Percentiles rank a stretch among this genome's conserved stretches.
These are phyloP conservation scores for Tylochromis polylepis DNA, from an alignment of 2,113 vertebrate species.

Conservation along the genomic window DNA sequence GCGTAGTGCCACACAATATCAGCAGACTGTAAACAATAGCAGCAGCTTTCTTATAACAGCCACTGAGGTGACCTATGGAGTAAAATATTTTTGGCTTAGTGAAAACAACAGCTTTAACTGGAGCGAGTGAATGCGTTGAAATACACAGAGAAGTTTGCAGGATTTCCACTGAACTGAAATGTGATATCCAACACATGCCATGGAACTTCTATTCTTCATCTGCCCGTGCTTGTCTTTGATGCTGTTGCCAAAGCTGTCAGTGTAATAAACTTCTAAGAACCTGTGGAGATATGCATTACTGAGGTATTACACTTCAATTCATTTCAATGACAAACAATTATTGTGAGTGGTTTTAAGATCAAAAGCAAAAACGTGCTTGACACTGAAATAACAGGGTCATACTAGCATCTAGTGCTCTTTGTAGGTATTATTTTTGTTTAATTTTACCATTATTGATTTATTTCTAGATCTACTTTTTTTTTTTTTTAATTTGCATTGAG, in stretches of 20 bases:
- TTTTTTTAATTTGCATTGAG: not conserved
- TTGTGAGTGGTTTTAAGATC: not conserved
- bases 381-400: not conserved
- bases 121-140: not conserved
- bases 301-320: constrained; percentile 32
- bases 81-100: not conserved
- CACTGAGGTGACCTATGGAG: not conserved
- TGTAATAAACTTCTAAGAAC: constrained; percentile 28
- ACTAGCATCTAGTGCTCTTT: not conserved
- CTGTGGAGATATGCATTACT: constrained; percentile 34
- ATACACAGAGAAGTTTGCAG: constrained; percentile 2
- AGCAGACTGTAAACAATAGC: not conserved
- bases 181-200: constrained; percentile 46
- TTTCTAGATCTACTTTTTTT: not conserved
- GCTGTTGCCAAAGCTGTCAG: constrained; percentile 41
- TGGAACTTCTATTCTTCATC: constrained; percentile 50
- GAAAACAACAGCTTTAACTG: constrained; percentile 7
- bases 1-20: not conserved
- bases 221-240: constrained; percentile 42
- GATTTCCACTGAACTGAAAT: constrained; percentile 41
- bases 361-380: not conserved
- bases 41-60: not conserved
- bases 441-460: not conserved
- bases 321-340: constrained; percentile 45
- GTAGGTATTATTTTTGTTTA: not conserved